Conservation (phyloP, 2,888 invertebrate genomes). For the Eristalis pertinax region DNA sequence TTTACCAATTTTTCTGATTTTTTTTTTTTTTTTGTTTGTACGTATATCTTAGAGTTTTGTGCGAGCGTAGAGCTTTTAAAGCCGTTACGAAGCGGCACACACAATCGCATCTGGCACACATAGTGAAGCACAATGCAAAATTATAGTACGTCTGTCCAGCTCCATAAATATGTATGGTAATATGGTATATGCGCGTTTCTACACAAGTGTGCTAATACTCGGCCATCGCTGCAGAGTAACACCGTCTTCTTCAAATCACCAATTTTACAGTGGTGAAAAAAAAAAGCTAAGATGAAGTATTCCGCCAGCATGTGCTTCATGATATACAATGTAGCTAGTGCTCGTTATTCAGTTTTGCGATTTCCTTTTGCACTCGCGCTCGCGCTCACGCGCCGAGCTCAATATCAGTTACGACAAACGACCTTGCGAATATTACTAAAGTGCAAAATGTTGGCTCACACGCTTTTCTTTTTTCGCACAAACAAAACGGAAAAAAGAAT, state of each 20-base stretch:
- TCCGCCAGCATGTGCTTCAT: neutral
- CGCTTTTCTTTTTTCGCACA: constrained; percentile 67
- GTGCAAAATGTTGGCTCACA: constrained; percentile 71
- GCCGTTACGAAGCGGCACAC: constrained; percentile 69
- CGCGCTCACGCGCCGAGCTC: constrained; percentile 61
- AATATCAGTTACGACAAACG: constrained; percentile 73
- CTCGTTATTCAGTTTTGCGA: constrained; percentile 55
- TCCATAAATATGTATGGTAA: neutral
- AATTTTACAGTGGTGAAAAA: constrained; percentile 6
- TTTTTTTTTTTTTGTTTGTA: constrained; percentile 25
- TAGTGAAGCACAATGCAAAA: constrained; percentile 33
- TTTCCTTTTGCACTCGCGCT: constrained; percentile 62
- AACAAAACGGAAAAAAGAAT: constrained; percentile 18
- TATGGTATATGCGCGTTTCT: constrained; percentile 39
- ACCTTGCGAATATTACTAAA: constrained; percentile 72
- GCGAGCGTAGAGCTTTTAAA: constrained; percentile 62
- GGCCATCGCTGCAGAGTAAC: constrained; percentile 13
- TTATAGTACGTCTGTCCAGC: constrained; percentile 49
- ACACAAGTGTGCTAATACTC: constrained; percentile 14
- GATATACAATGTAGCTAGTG: constrained; percentile 3
- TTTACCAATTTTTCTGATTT: constrained; percentile 53
- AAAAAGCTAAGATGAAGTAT: constrained; percentile 28
- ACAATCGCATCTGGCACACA: constrained; percentile 50
- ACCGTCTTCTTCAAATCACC: constrained; percentile 50
- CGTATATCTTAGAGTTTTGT: constrained; percentile 19